Percentiles rank a stretch among this genome's conserved stretches.
Conservation (phyloP, 2,888 invertebrate genomes). For the Euphydryas editha region DNA sequence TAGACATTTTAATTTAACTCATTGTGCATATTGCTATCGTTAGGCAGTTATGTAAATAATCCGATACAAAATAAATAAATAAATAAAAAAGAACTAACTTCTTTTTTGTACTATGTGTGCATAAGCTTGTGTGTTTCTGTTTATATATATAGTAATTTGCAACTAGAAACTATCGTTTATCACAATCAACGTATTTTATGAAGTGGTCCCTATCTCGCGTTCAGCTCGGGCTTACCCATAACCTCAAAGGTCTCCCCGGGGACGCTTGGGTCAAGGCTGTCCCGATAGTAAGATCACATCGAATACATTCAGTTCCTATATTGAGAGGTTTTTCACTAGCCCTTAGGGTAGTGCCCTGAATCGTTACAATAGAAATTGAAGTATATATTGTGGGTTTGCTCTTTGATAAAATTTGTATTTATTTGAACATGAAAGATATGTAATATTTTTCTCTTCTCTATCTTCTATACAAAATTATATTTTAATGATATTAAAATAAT, state of each 20-base stretch:
- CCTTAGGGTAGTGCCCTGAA: constrained; percentile 10
- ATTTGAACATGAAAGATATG: too few species aligned
- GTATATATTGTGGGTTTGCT: neutral
- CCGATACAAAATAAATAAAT: too few species aligned
- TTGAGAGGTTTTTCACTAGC: constrained; percentile 16
- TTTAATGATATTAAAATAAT: too few species aligned
- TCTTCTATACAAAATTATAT: too few species aligned
- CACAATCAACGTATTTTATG: constrained; percentile 16
- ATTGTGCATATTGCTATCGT: too few species aligned
- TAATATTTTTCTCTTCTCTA: too few species aligned
- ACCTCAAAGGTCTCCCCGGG: constrained; percentile 29
- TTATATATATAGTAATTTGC: neutral
- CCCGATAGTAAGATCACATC: constrained; percentile 40
- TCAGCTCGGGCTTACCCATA: constrained; percentile 28
- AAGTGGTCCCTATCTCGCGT: constrained; percentile 14
- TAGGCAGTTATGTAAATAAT: too few species aligned
- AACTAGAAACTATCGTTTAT: neutral
- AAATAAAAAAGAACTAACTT: too few species aligned
- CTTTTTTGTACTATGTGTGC: too few species aligned
- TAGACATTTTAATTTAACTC: too few species aligned
- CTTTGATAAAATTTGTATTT: neutral
- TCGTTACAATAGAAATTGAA: constrained; percentile 11
- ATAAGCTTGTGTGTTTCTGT: neutral
- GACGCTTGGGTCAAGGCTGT: constrained; percentile 33
- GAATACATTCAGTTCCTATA: constrained; percentile 30